These are phyloP conservation scores for Eulemur macaco DNA, from an alignment of 2,113 vertebrate species.

Conservation along the genomic window DNA sequence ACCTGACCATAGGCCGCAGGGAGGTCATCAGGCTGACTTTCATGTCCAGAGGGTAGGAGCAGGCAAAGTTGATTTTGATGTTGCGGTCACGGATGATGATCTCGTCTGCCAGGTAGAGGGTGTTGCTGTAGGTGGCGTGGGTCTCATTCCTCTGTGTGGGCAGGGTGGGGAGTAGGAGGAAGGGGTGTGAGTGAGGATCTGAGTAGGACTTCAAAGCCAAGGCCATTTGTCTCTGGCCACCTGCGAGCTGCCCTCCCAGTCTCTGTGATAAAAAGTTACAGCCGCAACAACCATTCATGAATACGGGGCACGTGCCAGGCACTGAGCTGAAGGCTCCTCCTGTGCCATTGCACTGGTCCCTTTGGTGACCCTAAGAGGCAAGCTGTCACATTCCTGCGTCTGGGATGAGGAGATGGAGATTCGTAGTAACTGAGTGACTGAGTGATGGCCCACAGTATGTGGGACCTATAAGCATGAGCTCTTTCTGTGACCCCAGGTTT, in stretches of 20 bases:
- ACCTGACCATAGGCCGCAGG: conserved; percentile 76
- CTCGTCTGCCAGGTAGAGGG: conserved; percentile 77
- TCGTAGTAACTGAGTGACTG: background rate
- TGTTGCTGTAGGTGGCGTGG: conserved; percentile 77
- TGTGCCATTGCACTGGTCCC: rapidly evolving
- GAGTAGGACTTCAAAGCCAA: background rate
- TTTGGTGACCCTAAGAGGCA: background rate
- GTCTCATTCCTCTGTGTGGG: conserved; percentile 73
- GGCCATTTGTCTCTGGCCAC: background rate
- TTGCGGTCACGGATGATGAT: conserved; percentile 79
- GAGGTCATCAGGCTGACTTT: conserved; percentile 77
- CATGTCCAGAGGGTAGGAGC: conserved; percentile 73
- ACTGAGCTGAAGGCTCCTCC: background rate
- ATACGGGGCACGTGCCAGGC: rapidly evolving
- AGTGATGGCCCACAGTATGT: rapidly evolving
- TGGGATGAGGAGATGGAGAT: background rate
- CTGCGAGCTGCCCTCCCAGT: background rate
- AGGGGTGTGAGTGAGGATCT: background rate
- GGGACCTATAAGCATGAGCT: background rate
- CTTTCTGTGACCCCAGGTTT: background rate
- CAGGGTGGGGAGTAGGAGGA: background rate
- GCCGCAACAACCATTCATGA: background rate
- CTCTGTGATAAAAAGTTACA: background rate
- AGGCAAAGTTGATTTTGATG: conserved; percentile 79
- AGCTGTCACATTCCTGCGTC: background rate